A percentile compares a stretch with the other conserved stretches of the same genome.
phyloP scores from a whole-genome alignment of 1,140 invertebrate species.

The Halotydeus destructor region DNA sequence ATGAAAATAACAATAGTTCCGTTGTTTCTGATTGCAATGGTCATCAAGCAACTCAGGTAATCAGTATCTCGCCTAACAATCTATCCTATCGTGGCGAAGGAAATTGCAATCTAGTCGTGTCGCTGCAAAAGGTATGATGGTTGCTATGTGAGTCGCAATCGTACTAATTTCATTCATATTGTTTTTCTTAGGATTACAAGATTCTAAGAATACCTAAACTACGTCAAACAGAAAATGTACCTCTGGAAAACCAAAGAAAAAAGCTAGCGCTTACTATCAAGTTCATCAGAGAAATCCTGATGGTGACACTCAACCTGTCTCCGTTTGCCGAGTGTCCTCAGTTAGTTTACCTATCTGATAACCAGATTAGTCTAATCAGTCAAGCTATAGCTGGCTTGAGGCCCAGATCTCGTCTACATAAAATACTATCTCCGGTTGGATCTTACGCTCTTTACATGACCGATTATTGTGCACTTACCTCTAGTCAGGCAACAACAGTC shows the following conservation, averaged over 20 bases:
- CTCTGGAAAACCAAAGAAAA: neutral
- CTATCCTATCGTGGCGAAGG: conserved; percentile 15
- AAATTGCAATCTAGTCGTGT: conserved; percentile 13
- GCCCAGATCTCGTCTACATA: too few relatives aligned
- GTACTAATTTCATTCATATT: neutral
- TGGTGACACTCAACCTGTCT: neutral
- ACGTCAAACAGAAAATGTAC: conserved; percentile 7
- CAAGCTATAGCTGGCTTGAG: conserved; percentile 9
- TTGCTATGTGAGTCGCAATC: neutral
- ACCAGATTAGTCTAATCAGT: conserved; percentile 1
- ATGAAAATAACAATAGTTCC: too few relatives aligned
- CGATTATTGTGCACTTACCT: conserved; percentile 10
- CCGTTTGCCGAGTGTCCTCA: neutral
- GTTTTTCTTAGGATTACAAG: conserved; percentile 3
- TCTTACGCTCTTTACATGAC: conserved; percentile 12
- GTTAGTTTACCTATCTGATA: neutral
- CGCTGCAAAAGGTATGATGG: conserved; percentile 9
- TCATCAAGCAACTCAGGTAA: too few relatives aligned
- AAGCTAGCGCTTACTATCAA: neutral
- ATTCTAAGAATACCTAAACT: conserved; percentile 8
- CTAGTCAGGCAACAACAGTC: neutral
- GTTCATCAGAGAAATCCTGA: neutral
- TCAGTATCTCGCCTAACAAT: too few relatives aligned
- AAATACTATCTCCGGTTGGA: too few relatives aligned
- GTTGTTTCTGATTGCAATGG: too few relatives aligned